Evolutionary conservation across 2,113 vertebrate genomes (phyloP).

Genomic region (Vulpes ferrilata): DNA sequence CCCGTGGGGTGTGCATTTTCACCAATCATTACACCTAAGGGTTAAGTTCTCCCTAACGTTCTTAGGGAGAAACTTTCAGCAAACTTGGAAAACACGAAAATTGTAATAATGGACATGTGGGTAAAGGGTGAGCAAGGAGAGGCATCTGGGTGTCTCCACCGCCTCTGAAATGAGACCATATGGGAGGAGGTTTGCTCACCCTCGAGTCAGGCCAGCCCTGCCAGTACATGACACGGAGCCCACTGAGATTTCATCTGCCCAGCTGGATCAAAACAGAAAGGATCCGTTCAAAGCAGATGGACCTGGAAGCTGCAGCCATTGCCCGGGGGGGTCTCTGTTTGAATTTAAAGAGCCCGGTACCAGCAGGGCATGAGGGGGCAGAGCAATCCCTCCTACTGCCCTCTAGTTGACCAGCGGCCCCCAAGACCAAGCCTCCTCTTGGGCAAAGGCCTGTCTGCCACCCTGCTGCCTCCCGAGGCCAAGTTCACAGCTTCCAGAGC

Average conservation of each 20-base stretch:
- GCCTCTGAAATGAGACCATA: background rate
- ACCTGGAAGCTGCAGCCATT: background rate
- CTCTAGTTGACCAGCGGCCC: no score
- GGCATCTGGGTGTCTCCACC: background rate
- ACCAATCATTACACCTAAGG: fast-evolving
- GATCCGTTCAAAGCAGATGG: conserved; percentile 50
- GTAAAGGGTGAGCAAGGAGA: background rate
- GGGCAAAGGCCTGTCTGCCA: fast-evolving
- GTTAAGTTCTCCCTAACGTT: no score
- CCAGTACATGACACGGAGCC: background rate
- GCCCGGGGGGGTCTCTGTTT: background rate
- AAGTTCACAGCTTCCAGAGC: background rate
- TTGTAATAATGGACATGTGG: background rate
- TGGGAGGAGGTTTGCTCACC: background rate
- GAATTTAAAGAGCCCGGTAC: conserved; percentile 21
- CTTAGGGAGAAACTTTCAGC: background rate
- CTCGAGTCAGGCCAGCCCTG: background rate
- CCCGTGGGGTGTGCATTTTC: fast-evolving
- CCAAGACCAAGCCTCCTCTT: fast-evolving
- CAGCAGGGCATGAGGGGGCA: background rate
- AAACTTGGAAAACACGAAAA: background rate
- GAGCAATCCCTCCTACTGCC: fast-evolving
- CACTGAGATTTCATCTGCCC: conserved; percentile 27
- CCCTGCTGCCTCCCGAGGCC: fast-evolving
- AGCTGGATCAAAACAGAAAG: background rate